Percentiles rank a stretch among this genome's conserved stretches.
phyloP scores from a whole-genome alignment of 2,113 vertebrate species.

The Sula dactylatra region DNA sequence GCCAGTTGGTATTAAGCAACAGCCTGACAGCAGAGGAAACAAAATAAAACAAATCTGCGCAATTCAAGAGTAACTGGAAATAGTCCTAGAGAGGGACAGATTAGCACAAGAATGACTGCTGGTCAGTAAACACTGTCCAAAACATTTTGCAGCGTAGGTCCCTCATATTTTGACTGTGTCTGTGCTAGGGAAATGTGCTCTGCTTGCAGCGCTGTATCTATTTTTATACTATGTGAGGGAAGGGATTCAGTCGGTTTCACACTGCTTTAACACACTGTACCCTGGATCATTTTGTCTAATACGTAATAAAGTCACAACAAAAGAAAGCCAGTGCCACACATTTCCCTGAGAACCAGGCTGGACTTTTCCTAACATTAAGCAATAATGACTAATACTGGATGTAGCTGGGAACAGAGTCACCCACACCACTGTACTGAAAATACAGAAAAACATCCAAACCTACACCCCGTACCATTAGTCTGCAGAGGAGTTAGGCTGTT shows the following conservation, averaged over 20 bases:
- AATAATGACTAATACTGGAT: neutral
- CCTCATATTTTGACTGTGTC: neutral
- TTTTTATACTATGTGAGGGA: neutral
- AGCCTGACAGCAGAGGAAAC: constrained; percentile 18
- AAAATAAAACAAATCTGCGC: neutral
- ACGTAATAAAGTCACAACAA: neutral
- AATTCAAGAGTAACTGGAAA: neutral
- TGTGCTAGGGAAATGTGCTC: neutral
- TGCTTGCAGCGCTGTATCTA: neutral
- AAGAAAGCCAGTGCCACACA: neutral
- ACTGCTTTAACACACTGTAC: neutral
- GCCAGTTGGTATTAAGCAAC: constrained; percentile 7
- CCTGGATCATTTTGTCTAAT: neutral
- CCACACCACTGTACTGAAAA: neutral
- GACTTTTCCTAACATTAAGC: neutral
- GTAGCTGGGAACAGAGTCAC: neutral
- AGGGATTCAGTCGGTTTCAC: neutral
- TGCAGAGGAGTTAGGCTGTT: neutral
- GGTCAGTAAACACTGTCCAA: neutral
- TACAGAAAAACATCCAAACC: neutral
- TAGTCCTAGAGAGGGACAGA: neutral
- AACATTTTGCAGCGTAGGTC: neutral
- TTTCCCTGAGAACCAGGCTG: neutral
- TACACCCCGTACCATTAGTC: neutral
- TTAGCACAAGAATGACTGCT: neutral